phyloP scores from a whole-genome alignment of 2,113 vertebrate genomes.

The Beaufortia kweichowensis region DNA sequence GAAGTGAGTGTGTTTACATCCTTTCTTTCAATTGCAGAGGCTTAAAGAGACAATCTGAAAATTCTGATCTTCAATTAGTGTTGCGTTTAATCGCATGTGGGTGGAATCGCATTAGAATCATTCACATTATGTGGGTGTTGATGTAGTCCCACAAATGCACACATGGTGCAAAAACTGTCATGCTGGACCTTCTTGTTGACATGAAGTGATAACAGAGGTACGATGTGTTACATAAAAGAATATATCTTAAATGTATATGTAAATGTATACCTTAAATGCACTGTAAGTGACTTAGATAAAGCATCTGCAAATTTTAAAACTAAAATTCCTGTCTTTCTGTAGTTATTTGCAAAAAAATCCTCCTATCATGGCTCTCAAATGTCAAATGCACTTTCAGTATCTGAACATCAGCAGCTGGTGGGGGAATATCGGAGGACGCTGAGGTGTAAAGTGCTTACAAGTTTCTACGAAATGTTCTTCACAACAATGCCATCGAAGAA shows the following conservation, averaged over 20 bases:
- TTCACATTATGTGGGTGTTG: slow-evolving; percentile 3
- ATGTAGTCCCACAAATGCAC: neutral
- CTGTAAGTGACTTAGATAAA: too few relatives aligned
- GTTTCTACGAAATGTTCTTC: too few relatives aligned
- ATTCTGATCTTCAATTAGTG: slow-evolving; percentile 30
- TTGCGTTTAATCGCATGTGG: slow-evolving; percentile 17
- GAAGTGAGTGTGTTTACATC: slow-evolving; percentile 1
- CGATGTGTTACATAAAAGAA: neutral
- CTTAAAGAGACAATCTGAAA: slow-evolving; percentile 27
- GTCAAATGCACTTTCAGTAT: too few relatives aligned
- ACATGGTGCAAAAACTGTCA: slow-evolving; percentile 1
- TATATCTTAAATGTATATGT: too few relatives aligned
- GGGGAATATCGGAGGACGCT: too few relatives aligned
- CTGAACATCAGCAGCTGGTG: neutral
- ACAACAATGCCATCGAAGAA: too few relatives aligned
- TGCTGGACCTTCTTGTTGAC: neutral
- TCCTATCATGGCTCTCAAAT: too few relatives aligned
- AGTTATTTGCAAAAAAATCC: too few relatives aligned
- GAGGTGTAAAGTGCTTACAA: too few relatives aligned
- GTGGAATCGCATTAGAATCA: slow-evolving; percentile 11
- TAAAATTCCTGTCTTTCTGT: too few relatives aligned
- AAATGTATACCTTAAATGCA: neutral
- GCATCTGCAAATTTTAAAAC: too few relatives aligned
- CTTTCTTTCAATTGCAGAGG: slow-evolving; percentile 4
- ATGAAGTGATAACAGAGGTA: neutral